Percentiles rank a stretch among this genome's conserved stretches.
Evolutionary conservation across 2,888 invertebrate species (phyloP).

Genomic region (Smittia sp.): DNA sequence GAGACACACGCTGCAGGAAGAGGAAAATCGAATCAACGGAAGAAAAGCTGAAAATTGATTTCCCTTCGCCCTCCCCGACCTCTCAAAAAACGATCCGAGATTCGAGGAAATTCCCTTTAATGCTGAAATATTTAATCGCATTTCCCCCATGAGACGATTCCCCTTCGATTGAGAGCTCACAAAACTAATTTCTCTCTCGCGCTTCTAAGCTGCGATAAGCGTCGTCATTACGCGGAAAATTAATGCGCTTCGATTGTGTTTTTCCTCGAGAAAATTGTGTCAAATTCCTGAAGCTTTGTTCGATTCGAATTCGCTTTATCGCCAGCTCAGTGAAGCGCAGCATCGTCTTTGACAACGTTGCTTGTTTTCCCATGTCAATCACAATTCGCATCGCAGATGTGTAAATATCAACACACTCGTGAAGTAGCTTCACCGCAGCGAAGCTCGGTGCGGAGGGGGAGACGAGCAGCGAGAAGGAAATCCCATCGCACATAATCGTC

Average conservation of each 20-base stretch:
- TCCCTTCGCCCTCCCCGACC: neutral
- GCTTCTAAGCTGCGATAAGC: no score
- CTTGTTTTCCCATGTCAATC: neutral
- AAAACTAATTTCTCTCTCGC: no score
- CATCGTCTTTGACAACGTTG: neutral
- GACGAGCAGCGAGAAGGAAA: neutral
- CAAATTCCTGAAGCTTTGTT: neutral
- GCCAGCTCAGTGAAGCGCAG: no score
- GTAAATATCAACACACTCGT: conserved; percentile 2
- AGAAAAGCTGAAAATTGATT: neutral
- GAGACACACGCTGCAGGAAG: neutral
- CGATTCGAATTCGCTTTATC: neutral
- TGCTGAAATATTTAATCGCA: no score
- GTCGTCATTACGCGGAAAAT: no score
- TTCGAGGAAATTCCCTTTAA: no score
- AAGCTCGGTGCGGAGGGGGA: neutral
- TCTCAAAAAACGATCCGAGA: no score
- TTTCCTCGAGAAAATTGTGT: neutral
- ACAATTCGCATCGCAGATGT: neutral
- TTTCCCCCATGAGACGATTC: no score
- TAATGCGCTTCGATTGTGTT: no score
- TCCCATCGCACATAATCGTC: conserved; percentile 4
- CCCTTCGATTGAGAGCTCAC: no score
- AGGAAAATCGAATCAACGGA: neutral
- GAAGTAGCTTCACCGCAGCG: neutral